These are phyloP conservation scores for Sylvilagus floridanus DNA, from an alignment of 2,797 vertebrate species.

Conservation along the genomic window DNA sequence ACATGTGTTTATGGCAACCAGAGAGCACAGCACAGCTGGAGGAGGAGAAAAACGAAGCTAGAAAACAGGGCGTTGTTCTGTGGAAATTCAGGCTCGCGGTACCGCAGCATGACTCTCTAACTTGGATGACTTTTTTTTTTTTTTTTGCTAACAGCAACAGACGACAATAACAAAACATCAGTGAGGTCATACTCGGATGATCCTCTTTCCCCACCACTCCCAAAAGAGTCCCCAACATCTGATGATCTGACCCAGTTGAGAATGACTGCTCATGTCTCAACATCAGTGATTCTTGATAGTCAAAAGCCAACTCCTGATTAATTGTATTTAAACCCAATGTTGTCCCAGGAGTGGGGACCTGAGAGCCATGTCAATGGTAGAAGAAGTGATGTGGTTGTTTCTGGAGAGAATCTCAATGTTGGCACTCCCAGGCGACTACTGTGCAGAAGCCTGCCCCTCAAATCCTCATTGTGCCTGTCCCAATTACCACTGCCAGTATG, in stretches of 20 bases:
- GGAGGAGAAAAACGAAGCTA: neutral
- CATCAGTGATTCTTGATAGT: neutral
- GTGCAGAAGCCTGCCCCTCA: neutral
- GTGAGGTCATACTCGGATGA: conserved; percentile 68
- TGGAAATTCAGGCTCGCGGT: conserved; percentile 38
- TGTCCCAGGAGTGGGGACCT: neutral
- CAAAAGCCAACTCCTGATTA: conserved; percentile 22
- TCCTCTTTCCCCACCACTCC: neutral
- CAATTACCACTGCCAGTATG: too few relatives aligned
- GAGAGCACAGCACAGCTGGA: conserved; percentile 13
- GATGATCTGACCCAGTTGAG: conserved; percentile 52
- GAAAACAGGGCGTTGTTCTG: conserved; percentile 34
- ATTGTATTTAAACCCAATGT: neutral
- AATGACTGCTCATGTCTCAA: conserved; percentile 14
- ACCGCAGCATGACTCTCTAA: conserved; percentile 44
- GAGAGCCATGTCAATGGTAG: neutral
- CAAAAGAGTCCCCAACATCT: conserved; percentile 65
- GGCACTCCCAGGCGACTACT: neutral
- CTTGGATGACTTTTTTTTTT: conserved; percentile 49
- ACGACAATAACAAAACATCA: conserved; percentile 62
- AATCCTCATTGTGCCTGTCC: neutral
- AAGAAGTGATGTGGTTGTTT: neutral
- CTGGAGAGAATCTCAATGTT: neutral
- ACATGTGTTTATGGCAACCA: conserved; percentile 50
- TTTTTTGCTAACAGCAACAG: conserved; percentile 67